A percentile compares a stretch with the other conserved stretches of the same genome.
Conservation (phyloP, 2,797 vertebrate genomes). For the Distichodus sexfasciatus region DNA sequence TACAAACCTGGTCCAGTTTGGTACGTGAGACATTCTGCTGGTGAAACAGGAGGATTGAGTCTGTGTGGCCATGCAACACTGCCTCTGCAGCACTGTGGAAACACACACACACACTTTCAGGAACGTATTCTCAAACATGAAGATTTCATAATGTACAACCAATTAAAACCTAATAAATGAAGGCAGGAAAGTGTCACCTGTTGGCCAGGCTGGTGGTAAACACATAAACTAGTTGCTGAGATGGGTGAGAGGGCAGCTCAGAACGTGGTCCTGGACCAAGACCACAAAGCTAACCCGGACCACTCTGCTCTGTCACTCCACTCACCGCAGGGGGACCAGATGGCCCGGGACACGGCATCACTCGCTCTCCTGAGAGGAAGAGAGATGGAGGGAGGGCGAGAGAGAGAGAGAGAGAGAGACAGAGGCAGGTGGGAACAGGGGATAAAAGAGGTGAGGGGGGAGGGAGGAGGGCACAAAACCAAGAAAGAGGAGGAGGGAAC, state of each 20-base stretch:
- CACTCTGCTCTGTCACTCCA: conserved; percentile 68
- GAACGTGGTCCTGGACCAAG: conserved; percentile 61
- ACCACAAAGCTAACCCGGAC: conserved; percentile 73
- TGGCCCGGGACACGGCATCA: conserved; percentile 75
- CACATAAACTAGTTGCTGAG: conserved; percentile 90
- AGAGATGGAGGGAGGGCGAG: background rate
- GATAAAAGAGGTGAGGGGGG: no score
- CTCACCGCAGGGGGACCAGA: conserved; percentile 79
- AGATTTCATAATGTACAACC: no score
- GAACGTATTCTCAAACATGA: no score
- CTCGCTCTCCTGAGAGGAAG: conserved; percentile 75
- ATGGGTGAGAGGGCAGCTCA: conserved; percentile 69
- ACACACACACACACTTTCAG: conserved; percentile 19
- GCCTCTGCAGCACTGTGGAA: conserved; percentile 89
- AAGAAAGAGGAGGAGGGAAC: no score
- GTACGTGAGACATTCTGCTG: conserved; percentile 91
- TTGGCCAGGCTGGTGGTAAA: conserved; percentile 96
- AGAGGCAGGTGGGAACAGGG: background rate
- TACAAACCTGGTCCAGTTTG: conserved; percentile 90
- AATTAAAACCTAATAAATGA: background rate
- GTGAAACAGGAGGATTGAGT: conserved; percentile 96
- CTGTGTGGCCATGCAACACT: conserved; percentile 89
- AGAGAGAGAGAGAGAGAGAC: background rate
- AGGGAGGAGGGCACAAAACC: no score
- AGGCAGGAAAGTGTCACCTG: conserved; percentile 77